Evolutionary conservation across 2,113 vertebrate genomes (phyloP).

Genomic region (Caloenas nicobarica): DNA sequence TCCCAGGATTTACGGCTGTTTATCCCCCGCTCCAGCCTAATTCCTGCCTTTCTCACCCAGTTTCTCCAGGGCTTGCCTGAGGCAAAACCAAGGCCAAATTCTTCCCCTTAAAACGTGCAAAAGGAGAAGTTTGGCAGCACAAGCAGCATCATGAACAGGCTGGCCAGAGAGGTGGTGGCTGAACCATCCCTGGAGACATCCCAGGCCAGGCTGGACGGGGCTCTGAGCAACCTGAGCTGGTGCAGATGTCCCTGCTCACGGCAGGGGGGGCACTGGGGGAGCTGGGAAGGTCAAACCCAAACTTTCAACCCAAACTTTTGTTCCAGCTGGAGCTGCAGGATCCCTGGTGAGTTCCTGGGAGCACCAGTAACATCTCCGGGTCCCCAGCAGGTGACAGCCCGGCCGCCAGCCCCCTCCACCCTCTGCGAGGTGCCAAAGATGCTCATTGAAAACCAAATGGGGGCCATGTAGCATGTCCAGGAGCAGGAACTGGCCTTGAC

Average conservation of each 20-base stretch:
- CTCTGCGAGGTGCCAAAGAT: fast-evolving
- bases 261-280: too few species aligned
- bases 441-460: fast-evolving
- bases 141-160: fast-evolving
- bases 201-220: too few species aligned
- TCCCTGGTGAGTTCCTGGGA: background rate
- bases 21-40: background rate
- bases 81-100: fast-evolving
- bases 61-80: background rate
- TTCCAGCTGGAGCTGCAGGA: background rate
- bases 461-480: fast-evolving
- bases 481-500: background rate
- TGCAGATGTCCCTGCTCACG: too few species aligned
- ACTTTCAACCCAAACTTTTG: background rate
- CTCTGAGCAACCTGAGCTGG: too few species aligned
- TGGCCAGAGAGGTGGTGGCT: too few species aligned
- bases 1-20: background rate
- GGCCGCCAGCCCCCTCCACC: background rate
- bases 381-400: too few species aligned
- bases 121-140: background rate
- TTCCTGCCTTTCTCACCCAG: background rate
- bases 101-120: background rate
- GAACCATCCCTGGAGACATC: too few species aligned
- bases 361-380: background rate
- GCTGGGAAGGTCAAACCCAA: too few species aligned